Conservation (phyloP, 1,140 invertebrate genomes). For the Psilanteris sp. region DNA sequence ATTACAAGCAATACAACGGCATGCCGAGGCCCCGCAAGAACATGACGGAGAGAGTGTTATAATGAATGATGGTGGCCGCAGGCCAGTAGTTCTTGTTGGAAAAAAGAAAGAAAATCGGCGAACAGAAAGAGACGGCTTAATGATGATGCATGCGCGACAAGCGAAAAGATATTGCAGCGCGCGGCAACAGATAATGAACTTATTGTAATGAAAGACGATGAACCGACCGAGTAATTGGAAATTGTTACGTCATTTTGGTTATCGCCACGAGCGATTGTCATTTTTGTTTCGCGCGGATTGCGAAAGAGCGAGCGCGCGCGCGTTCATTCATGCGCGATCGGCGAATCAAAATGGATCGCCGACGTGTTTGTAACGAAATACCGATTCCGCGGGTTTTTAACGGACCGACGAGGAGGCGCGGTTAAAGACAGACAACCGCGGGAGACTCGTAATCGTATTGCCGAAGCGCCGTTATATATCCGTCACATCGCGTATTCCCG, state of each 20-base stretch:
- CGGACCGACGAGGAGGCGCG: too few relatives aligned
- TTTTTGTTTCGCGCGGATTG: constrained; percentile 31
- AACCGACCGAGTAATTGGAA: constrained; percentile 63
- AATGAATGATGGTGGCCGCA: constrained; percentile 72
- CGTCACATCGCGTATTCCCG: constrained; percentile 56
- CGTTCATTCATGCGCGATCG: constrained; percentile 51
- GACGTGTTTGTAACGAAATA: too few relatives aligned
- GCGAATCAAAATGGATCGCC: constrained; percentile 15
- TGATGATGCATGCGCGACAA: constrained; percentile 50
- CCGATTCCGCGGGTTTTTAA: too few relatives aligned
- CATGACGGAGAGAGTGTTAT: constrained; percentile 73
- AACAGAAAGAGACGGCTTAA: constrained; percentile 50
- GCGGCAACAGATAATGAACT: constrained; percentile 62
- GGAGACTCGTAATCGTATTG: constrained; percentile 60
- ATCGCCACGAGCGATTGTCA: constrained; percentile 18
- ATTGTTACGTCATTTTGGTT: constrained; percentile 47
- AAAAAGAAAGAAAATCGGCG: constrained; percentile 47
- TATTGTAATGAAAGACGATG: constrained; percentile 63
- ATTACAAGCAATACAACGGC: constrained; percentile 65
- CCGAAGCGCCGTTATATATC: constrained; percentile 54
- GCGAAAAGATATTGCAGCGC: constrained; percentile 53
- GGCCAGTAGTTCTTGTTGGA: constrained; percentile 62
- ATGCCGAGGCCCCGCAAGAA: constrained; percentile 68
- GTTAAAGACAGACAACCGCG: constrained; percentile 49
- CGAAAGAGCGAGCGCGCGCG: constrained; percentile 9